Evolutionary conservation across 92 coral and sea anemone genomes (phyloP), one percentile per base, ranked within the genome.

Genomic region (Epizoanthus stellaris): DNA sequence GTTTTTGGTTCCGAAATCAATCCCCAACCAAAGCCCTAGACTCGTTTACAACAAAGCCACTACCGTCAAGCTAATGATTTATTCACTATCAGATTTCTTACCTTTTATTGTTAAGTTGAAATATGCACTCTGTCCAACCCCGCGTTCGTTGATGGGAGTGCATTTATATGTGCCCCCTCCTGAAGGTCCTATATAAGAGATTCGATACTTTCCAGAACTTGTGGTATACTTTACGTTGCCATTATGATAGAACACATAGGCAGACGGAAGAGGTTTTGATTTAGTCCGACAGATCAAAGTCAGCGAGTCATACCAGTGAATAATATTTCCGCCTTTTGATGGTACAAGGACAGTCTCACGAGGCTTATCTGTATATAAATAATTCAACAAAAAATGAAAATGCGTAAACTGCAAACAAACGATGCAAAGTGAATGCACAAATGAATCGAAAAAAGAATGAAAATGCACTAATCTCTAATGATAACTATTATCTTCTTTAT

Each of bases 161-260:
- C 99, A 96, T 45, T 85, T 90, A 82, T 92, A 96, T n/a, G 92
- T 88, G 59, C 98, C 99, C 25, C 80, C 88, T 60, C 88, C 91
- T 13, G 90, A 85, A 49, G 88, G 64, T 3, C 83, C 69, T 13
- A 93, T 80, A 42, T 90, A 94, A 61, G 93, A 80, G 36, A 96
- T 79, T 76, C 88, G 90, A 17, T 80, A 91, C 20, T 87, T 42
- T 10, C 95, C 91, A 69, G 79, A 57, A 1, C 88, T 42, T 4
- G 91, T 42, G 10, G 87, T 85, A 40, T 83, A 84, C 17, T 90
- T 86, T 14, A 71, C 20, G 34, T 30, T 67, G 42, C 87, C 89
- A 42, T 90, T 74, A 76, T 87, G 91, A 59, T 80, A 94, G 53
- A 94, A 86, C 36, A 84, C 67, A 66, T 66, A 94, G 13, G 70